Evolutionary conservation across 2,797 vertebrate species (phyloP).

Genomic region (Anguilla anguilla): DNA sequence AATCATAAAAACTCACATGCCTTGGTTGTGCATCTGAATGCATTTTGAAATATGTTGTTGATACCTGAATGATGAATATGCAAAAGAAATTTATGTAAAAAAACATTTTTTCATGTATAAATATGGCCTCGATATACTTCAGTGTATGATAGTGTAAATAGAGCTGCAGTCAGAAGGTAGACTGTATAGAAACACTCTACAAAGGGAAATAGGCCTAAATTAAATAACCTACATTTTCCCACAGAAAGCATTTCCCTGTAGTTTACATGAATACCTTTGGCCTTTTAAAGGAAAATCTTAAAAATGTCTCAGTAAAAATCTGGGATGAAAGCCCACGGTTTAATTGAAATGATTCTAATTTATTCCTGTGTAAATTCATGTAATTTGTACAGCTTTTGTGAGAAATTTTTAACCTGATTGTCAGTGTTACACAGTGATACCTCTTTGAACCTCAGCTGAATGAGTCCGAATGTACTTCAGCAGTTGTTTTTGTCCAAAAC

Average conservation of each 20-base stretch:
- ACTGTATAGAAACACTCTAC: constrained; percentile 14
- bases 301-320: constrained; percentile 18
- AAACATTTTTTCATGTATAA: constrained; percentile 19
- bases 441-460: constrained; percentile 26
- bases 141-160: constrained; percentile 40
- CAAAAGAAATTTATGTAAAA: constrained; percentile 20
- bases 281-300: constrained; percentile 29
- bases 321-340: background rate
- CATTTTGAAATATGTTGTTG: constrained; percentile 42
- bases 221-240: background rate
- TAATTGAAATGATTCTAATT: constrained; percentile 25
- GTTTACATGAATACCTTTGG: constrained; percentile 17
- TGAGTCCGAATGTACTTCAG: constrained; percentile 62
- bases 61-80: constrained; percentile 62
- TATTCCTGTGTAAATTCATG: constrained; percentile 36
- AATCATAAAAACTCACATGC: background rate
- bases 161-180: constrained; percentile 12
- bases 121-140: constrained; percentile 33
- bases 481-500: constrained; percentile 69
- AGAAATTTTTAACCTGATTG: constrained; percentile 23
- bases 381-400: constrained; percentile 34
- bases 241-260: constrained; percentile 17
- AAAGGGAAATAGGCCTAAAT: constrained; percentile 28
- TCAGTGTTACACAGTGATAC: constrained; percentile 31
- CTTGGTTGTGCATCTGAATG: constrained; percentile 6